Percentiles rank a stretch among this genome's conserved stretches.
phyloP scores from a whole-genome alignment of 1,140 invertebrate species.

The Trichomalopsis sarcophagae region DNA sequence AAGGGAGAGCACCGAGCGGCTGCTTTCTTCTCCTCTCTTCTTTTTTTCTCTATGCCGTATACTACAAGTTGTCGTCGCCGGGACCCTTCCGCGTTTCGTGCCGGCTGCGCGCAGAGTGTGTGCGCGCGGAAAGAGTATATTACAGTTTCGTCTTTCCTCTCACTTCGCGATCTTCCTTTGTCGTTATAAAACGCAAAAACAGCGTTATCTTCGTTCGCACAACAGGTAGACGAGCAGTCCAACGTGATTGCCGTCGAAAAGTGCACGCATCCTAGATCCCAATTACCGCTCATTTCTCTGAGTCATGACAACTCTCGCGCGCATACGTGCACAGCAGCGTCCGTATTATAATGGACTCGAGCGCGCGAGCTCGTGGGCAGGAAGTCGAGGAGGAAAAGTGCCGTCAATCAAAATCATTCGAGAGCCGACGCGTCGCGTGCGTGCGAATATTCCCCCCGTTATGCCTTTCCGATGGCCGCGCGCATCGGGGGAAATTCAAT shows the following conservation, averaged over 20 bases:
- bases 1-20: not conserved
- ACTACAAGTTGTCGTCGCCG: not conserved
- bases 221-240: too few species aligned
- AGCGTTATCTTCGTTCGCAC: too few species aligned
- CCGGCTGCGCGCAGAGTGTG: not conserved
- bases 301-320: not conserved
- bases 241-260: not conserved
- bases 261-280: too few species aligned
- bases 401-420: conserved; percentile 40
- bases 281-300: not conserved
- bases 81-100: too few species aligned
- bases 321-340: not conserved
- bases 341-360: conserved; percentile 3
- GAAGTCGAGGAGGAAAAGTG: conserved; percentile 41
- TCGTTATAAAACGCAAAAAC: too few species aligned
- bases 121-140: not conserved
- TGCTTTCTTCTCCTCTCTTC: not conserved
- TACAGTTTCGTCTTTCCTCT: not conserved
- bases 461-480: not conserved
- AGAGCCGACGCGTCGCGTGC: conserved; percentile 5
- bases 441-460: not conserved
- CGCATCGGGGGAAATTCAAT: not conserved
- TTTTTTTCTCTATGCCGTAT: not conserved
- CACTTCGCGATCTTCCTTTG: too few species aligned
- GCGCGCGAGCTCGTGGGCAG: not conserved